Percentiles rank a stretch among this genome's conserved stretches.
Evolutionary conservation across 30 jellyfish, hydroid and myxozoan species (phyloP).

Genomic region (Pelagia noctiluca): DNA sequence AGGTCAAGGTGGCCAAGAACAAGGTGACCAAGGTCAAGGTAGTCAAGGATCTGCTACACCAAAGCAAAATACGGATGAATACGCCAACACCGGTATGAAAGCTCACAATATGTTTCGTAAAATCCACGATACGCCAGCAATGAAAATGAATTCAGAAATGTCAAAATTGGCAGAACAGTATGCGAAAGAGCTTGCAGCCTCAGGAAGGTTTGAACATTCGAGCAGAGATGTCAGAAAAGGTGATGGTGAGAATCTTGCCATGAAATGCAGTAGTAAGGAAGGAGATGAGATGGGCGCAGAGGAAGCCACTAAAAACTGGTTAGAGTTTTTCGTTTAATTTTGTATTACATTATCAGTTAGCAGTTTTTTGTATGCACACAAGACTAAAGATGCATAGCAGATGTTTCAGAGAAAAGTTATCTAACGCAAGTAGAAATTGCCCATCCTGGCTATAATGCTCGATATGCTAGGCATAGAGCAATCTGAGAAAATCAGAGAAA

Average conservation of each 20-base stretch:
- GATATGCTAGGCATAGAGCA: too few relatives aligned
- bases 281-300: constrained; percentile 87
- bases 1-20: constrained; percentile 6
- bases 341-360: too few relatives aligned
- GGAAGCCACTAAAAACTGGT: constrained; percentile 94
- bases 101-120: constrained; percentile 87
- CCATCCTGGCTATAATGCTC: too few relatives aligned
- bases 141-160: constrained; percentile 73
- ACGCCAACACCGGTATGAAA: constrained; percentile 29
- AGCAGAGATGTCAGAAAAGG: constrained; percentile 44
- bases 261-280: constrained; percentile 64
- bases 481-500: too few relatives aligned
- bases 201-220: constrained; percentile 74
- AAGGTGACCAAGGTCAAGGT: constrained; percentile 17
- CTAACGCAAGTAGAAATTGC: too few relatives aligned
- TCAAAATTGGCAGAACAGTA: constrained; percentile 75
- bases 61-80: not conserved
- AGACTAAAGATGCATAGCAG: too few relatives aligned
- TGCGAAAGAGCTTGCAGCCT: constrained; percentile 79
- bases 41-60: constrained; percentile 3
- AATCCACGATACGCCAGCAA: constrained; percentile 78
- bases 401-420: too few relatives aligned
- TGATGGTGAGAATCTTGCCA: constrained; percentile 89
- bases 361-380: not conserved
- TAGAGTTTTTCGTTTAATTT: not conserved